Percentiles rank a stretch among this genome's conserved stretches.
phyloP scores from a whole-genome alignment of 2,113 vertebrate genomes.

The Mesembrinibis cayennensis region DNA sequence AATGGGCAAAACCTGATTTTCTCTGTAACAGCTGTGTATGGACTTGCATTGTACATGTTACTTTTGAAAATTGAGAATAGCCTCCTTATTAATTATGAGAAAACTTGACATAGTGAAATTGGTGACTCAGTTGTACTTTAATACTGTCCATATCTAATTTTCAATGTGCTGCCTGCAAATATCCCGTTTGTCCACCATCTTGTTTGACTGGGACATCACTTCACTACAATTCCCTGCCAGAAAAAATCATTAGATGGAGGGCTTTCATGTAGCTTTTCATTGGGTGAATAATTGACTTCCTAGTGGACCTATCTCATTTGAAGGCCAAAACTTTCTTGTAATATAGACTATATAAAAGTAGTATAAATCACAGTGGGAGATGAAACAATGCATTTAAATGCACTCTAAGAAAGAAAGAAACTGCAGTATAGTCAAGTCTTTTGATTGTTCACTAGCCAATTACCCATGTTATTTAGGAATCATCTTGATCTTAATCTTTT shows the following conservation, averaged over 20 bases:
- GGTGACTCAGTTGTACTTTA: not conserved
- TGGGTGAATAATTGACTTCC: not conserved
- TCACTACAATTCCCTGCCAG: not conserved
- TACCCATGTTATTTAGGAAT: conserved; percentile 13
- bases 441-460: conserved; percentile 28
- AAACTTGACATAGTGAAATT: not conserved
- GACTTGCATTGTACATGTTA: not conserved
- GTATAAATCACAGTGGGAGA: conserved; percentile 19
- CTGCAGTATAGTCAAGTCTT: not conserved
- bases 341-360: not conserved
- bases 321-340: conserved; percentile 26
- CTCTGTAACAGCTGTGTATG: not conserved
- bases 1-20: not conserved
- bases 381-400: not conserved
- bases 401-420: not conserved
- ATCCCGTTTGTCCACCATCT: not conserved
- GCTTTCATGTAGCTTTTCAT: not conserved
- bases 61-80: not conserved
- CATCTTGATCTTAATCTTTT: not conserved
- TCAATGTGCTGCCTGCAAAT: not conserved
- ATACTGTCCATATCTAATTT: not conserved
- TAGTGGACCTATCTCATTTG: not conserved
- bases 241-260: not conserved
- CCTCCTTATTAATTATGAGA: not conserved
- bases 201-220: not conserved